These are phyloP conservation scores for Tortrix viridana DNA, from an alignment of 2,888 invertebrate species.

Conservation along the genomic window DNA sequence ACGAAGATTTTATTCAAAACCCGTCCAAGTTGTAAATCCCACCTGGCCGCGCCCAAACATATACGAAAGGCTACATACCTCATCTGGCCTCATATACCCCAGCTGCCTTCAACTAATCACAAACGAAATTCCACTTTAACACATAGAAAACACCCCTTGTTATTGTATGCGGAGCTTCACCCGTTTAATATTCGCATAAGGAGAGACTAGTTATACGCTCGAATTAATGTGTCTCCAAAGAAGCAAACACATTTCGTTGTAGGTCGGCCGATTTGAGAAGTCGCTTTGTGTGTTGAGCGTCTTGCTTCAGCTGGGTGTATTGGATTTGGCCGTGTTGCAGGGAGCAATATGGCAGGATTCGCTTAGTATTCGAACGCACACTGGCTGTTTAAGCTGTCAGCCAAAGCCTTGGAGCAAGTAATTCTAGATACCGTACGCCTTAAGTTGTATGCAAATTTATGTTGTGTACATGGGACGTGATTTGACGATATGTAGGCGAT, in stretches of 20 bases:
- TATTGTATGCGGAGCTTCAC: conserved; percentile 30
- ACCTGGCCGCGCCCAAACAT: conserved; percentile 47
- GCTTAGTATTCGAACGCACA: conserved; percentile 38
- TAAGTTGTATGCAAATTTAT: conserved; percentile 36
- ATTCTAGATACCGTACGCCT: conserved; percentile 31
- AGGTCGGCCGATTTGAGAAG: conserved; percentile 29
- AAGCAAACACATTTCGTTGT: conserved; percentile 40
- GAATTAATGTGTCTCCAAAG: conserved; percentile 52
- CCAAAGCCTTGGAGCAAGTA: conserved; percentile 25
- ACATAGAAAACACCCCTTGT: conserved; percentile 27
- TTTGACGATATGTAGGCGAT: conserved; percentile 30
- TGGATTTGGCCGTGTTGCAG: conserved; percentile 21
- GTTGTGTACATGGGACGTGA: conserved; percentile 30
- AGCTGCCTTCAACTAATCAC: conserved; percentile 36
- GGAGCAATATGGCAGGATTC: conserved; percentile 35
- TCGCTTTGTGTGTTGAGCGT: background rate
- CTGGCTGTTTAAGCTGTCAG: conserved; percentile 34
- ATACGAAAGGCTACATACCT: conserved; percentile 45
- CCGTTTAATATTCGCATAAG: conserved; percentile 49
- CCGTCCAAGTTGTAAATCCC: conserved; percentile 50
- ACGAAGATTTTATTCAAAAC: conserved; percentile 51
- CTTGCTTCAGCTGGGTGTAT: conserved; percentile 4
- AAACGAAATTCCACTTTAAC: conserved; percentile 42
- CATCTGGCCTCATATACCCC: conserved; percentile 40
- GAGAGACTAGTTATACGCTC: conserved; percentile 52